Evolutionary conservation across 2,888 invertebrate species (phyloP).

Genomic region (Acrobasis repandana): DNA sequence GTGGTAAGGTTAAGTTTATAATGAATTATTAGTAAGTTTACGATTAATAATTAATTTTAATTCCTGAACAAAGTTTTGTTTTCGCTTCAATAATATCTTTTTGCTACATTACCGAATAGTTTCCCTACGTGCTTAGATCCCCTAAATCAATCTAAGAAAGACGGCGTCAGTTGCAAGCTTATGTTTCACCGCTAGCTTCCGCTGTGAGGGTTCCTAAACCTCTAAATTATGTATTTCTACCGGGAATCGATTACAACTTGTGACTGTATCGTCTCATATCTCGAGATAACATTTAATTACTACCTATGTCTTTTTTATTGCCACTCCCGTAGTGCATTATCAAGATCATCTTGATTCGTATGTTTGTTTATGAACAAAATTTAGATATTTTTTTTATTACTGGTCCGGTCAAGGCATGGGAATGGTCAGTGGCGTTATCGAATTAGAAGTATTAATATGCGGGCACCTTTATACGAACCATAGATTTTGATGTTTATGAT

Average conservation of each 20-base stretch:
- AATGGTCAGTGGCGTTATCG: constrained; percentile 45
- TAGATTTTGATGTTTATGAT: constrained; percentile 17
- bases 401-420: constrained; percentile 43
- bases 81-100: too few species aligned
- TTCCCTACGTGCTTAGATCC: too few species aligned
- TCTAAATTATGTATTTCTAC: constrained; percentile 18
- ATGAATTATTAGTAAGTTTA: too few species aligned
- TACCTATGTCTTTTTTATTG: constrained; percentile 47
- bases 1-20: too few species aligned
- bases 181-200: constrained; percentile 20
- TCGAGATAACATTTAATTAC: constrained; percentile 38
- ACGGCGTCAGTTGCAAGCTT: too few species aligned
- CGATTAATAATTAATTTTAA: too few species aligned
- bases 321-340: constrained; percentile 49
- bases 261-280: constrained; percentile 30
- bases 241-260: constrained; percentile 30
- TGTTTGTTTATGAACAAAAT: constrained; percentile 42
- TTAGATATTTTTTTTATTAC: constrained; percentile 42
- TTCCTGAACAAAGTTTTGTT: too few species aligned
- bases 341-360: constrained; percentile 37
- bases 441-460: constrained; percentile 33
- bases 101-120: too few species aligned
- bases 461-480: constrained; percentile 20
- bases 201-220: neutral
- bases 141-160: too few species aligned